phyloP scores from a whole-genome alignment of 2,888 invertebrate species.

The Cistogaster globosa region DNA sequence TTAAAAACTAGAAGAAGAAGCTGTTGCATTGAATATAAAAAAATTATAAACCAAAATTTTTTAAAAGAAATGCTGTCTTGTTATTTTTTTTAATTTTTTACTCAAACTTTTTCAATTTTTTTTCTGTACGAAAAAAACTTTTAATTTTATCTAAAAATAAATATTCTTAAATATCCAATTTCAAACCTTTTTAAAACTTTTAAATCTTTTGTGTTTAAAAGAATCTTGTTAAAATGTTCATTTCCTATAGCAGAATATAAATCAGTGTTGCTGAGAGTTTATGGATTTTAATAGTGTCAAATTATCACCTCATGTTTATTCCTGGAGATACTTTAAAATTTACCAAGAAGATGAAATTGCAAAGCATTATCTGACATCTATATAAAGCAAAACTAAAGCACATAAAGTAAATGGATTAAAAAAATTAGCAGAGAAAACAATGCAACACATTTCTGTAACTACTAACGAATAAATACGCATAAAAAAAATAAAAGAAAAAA shows the following conservation, averaged over 20 bases:
- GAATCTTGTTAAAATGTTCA: too few relatives aligned
- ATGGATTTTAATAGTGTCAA: constrained; percentile 46
- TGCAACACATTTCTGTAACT: constrained; percentile 11
- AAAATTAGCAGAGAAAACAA: constrained; percentile 58
- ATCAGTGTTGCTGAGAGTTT: constrained; percentile 16
- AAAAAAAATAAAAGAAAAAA: background rate
- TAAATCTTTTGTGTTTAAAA: too few relatives aligned
- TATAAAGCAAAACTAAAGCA: constrained; percentile 48
- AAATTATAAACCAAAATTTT: too few relatives aligned
- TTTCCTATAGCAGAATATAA: too few relatives aligned
- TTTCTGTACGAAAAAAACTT: too few relatives aligned
- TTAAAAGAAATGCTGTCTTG: too few relatives aligned
- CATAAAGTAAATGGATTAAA: constrained; percentile 69
- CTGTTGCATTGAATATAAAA: too few relatives aligned
- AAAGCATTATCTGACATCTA: constrained; percentile 39
- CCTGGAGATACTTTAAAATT: background rate
- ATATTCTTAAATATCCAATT: background rate
- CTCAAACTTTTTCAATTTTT: too few relatives aligned
- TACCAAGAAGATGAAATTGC: constrained; percentile 3
- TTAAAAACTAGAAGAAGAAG: too few relatives aligned
- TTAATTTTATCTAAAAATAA: too few relatives aligned
- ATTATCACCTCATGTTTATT: constrained; percentile 32
- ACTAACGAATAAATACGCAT: background rate
- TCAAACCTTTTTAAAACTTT: background rate
- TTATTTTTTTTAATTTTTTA: too few relatives aligned